Base-by-base conservation (phyloP, 2,888 invertebrate species). In the Rhyacophila evoluta region DNA sequence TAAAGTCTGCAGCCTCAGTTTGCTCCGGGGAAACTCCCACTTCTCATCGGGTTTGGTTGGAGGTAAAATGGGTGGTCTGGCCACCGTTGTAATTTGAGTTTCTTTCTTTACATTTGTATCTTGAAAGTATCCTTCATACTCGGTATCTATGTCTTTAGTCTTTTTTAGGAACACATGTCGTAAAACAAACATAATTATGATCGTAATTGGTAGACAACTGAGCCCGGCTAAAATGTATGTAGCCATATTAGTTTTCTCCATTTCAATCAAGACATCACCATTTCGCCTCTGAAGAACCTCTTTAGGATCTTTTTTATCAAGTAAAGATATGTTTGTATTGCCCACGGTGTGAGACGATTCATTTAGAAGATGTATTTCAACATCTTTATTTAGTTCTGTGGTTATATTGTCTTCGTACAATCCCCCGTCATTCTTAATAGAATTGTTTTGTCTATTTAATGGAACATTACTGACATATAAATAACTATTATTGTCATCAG, bases 21-120 rank as follows among this genome's bases (percentile, higher is more conserved):
- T 94, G 82, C 92, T 93, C 82, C 95, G 90, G 0, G 95, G 94
- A 84, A 95, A 95, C 85, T 95, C 95, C 92, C 94, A 94, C 84
- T 91, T 91, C 72, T 91, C 90, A 83, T 92, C 91, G 55, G 91
- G 91, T 83, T 91, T 90, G 1, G 89, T 85, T 1, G 89, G 89
- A 15, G 91, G 89, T 80, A 90, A 84, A 81, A 90, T 83, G 10
- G 91, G 90, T n/a, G 91, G 89, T 79, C 91, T 88, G 72, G 91
- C 91, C 15, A 91, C 91, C 33, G 89, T 89, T 15, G 89, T 90
- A 78, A 90, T 89, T 1, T 88, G 89, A 8, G 89, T 88, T 80
- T 90, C 89, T 75, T 90, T 89, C 82, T 90, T 90, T 29, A 89
- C 85, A 74, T 89, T 89, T 74, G 90, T 88, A 81, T 92, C 92